These are phyloP conservation scores for Linurgus olivaceus DNA, from an alignment of 2,797 vertebrate genomes.

Conservation along the genomic window DNA sequence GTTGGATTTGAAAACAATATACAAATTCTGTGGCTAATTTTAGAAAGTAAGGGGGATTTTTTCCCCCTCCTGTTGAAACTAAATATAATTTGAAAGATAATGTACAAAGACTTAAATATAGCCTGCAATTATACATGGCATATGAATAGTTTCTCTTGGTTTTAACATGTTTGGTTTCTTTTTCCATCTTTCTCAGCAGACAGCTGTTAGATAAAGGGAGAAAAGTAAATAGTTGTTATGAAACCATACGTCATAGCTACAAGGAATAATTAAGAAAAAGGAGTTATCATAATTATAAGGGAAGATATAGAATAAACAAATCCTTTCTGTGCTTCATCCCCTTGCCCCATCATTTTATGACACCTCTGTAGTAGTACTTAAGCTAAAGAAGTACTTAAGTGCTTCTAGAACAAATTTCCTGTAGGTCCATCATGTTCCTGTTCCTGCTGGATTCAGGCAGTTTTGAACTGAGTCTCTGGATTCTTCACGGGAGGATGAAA, in stretches of 20 bases:
- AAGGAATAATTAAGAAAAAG: background rate
- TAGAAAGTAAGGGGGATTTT: constrained; percentile 35
- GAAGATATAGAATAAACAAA: background rate
- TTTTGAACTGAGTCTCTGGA: background rate
- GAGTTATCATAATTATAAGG: background rate
- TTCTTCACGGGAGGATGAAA: background rate
- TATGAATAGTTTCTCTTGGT: constrained; percentile 28
- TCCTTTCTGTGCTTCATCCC: background rate
- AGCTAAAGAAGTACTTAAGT: background rate
- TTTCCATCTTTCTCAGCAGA: constrained; percentile 31
- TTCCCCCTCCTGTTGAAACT: constrained; percentile 17
- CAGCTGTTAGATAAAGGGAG: constrained; percentile 59
- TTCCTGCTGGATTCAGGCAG: background rate
- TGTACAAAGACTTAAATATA: constrained; percentile 50
- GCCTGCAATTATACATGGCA: constrained; percentile 1
- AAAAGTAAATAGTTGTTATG: constrained; percentile 62
- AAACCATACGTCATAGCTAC: background rate
- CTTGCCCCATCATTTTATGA: background rate
- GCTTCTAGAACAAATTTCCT: background rate
- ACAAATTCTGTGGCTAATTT: constrained; percentile 43
- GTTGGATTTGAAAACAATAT: constrained; percentile 45
- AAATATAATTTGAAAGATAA: constrained; percentile 64
- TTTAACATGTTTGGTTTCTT: constrained; percentile 43
- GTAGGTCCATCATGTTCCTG: background rate
- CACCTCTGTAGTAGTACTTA: background rate